A percentile compares a stretch with the other conserved stretches of the same genome.
These are phyloP conservation scores for Ischnus inquisitorius DNA, from an alignment of 2,888 invertebrate genomes.

Conservation along the genomic window DNA sequence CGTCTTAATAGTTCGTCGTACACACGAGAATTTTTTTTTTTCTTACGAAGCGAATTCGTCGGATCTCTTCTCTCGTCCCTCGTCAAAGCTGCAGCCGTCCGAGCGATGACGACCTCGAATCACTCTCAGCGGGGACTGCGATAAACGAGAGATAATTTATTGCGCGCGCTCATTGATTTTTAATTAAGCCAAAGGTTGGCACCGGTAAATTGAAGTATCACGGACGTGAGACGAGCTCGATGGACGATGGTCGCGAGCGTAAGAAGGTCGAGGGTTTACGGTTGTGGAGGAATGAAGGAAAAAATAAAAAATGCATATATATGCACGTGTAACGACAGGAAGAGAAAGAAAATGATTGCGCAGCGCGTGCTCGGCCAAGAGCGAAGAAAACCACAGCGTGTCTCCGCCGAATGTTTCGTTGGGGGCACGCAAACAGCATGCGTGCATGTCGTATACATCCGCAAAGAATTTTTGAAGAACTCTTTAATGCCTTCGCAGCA, in stretches of 20 bases:
- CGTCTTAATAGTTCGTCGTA: too few relatives aligned
- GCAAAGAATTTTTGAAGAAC: slow-evolving; percentile 7
- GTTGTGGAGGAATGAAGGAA: too few relatives aligned
- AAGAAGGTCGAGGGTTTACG: too few relatives aligned
- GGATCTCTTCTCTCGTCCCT: slow-evolving; percentile 12
- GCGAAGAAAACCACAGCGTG: slow-evolving; percentile 23
- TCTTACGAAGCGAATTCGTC: too few relatives aligned
- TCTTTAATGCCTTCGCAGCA: slow-evolving; percentile 10
- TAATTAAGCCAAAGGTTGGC: slow-evolving; percentile 21
- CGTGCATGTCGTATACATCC: slow-evolving; percentile 30
- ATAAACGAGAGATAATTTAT: slow-evolving; percentile 21
- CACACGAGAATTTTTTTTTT: too few relatives aligned
- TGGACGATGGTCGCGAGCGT: too few relatives aligned
- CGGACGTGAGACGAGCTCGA: too few relatives aligned
- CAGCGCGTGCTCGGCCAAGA: slow-evolving; percentile 6
- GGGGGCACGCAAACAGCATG: slow-evolving; percentile 1
- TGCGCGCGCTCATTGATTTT: slow-evolving; percentile 17
- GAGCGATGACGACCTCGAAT: slow-evolving; percentile 26
- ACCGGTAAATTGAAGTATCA: too few relatives aligned
- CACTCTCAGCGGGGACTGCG: background rate
- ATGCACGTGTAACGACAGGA: background rate
- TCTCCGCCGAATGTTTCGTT: slow-evolving; percentile 1
- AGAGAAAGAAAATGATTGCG: background rate
- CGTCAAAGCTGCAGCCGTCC: slow-evolving; percentile 25
- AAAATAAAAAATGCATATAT: background rate